phyloP scores from a whole-genome alignment of 1,140 invertebrate genomes.

The Aphidius gifuensis region DNA sequence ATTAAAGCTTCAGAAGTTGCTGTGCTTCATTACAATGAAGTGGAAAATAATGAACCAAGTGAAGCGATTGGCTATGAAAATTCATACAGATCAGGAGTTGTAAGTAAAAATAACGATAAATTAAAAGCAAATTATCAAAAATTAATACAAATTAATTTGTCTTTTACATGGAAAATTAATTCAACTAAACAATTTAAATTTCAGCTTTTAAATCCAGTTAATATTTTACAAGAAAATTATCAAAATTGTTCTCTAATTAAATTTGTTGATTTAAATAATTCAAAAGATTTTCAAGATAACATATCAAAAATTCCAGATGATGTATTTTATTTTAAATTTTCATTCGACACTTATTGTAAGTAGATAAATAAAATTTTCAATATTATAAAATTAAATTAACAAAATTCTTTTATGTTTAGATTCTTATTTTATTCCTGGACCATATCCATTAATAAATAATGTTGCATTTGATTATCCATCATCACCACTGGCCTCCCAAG shows the following conservation, averaged over 20 bases:
- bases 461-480: slow-evolving; percentile 29
- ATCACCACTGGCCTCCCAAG: slow-evolving; percentile 28
- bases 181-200: too few species aligned
- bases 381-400: not conserved
- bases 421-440: slow-evolving; percentile 24
- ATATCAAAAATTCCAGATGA: slow-evolving; percentile 24
- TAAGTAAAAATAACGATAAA: slow-evolving; percentile 12
- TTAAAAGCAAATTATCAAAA: too few species aligned
- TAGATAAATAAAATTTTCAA: not conserved
- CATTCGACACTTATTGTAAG: slow-evolving; percentile 25
- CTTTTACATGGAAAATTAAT: too few species aligned
- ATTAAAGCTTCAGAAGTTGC: slow-evolving; percentile 45
- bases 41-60: slow-evolving; percentile 21
- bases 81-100: slow-evolving; percentile 24
- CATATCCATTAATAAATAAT: slow-evolving; percentile 31
- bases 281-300: not conserved
- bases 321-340: slow-evolving; percentile 27
- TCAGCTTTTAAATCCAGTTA: slow-evolving; percentile 26
- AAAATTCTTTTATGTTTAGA: slow-evolving; percentile 2
- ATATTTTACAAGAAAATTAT: slow-evolving; percentile 12
- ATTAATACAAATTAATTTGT: too few species aligned
- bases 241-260: slow-evolving; percentile 25
- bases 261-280: slow-evolving; percentile 26
- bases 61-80: slow-evolving; percentile 27
- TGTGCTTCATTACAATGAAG: slow-evolving; percentile 45